A percentile compares a stretch with the other conserved stretches of the same genome.
Evolutionary conservation across 2,113 vertebrate species (phyloP).

Genomic region (Zosterops hypoxanthus): DNA sequence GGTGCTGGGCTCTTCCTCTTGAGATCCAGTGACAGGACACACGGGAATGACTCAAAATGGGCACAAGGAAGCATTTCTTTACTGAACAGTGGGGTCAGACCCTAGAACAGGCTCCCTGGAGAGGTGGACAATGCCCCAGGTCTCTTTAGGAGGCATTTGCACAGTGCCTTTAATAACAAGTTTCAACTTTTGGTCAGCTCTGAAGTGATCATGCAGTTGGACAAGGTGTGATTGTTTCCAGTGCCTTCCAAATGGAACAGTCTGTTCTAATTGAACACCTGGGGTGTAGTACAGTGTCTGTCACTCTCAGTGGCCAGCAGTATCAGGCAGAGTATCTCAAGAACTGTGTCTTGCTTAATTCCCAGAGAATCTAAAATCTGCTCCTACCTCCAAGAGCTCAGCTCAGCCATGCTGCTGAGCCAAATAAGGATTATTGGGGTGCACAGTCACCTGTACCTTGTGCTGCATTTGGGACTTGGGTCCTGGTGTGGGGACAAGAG

Average conservation of each 20-base stretch:
- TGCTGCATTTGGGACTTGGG: neutral
- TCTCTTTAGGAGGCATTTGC: neutral
- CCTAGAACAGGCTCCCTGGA: neutral
- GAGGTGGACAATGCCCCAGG: rapidly evolving
- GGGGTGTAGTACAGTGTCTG: neutral
- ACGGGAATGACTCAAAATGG: neutral
- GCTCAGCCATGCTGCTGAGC: neutral
- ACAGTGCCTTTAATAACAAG: neutral
- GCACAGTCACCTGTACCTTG: neutral
- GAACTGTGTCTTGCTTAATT: neutral
- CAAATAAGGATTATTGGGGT: neutral
- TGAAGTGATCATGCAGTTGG: neutral
- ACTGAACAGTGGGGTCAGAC: neutral
- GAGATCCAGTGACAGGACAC: rapidly evolving
- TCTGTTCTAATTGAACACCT: neutral
- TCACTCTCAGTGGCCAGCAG: neutral
- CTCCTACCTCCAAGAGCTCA: neutral
- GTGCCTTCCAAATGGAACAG: neutral
- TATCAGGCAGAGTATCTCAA: neutral
- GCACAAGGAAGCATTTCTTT: neutral
- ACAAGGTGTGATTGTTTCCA: neutral
- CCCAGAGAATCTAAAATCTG: neutral
- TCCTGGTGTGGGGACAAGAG: neutral
- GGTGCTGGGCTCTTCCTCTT: neutral
- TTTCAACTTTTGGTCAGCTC: neutral